Evolutionary conservation across 2,888 invertebrate species (phyloP), one percentile per base, ranked within the genome.

Genomic region (Trachelus tabidus): DNA sequence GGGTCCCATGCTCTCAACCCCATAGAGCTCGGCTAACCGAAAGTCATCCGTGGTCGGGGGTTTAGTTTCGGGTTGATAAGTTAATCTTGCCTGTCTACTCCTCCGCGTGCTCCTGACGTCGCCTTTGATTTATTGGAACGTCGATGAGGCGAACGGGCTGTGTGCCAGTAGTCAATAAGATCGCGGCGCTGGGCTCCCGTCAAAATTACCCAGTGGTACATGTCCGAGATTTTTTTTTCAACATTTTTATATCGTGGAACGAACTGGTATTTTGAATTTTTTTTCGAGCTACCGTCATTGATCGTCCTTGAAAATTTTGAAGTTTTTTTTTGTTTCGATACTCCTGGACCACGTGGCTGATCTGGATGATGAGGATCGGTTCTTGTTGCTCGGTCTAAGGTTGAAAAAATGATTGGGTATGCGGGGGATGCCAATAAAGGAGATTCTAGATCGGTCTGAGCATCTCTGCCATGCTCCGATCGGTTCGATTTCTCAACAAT

Each of bases 351-450:
- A 23, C 9, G 56, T 0, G 9, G 2, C 4, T 40, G 40, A 15
- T 40, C 56, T 0, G 56, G 56, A 15, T 56, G 2, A 23, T 9
- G 56, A 56, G 23, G 56, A 56, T 3, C 9, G 23, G 23, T 56
- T 56, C 23, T 56, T 1, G 23, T 1, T 23, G 2, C 9, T 56
- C 23, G 56, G 23, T 23, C 4, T 31, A 71, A 31, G 4, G 12
- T 0, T 34, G 1, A 31, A 81, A 87, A 89, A 88, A 85, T 86
- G 85, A 86, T 83, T 86, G 81, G 88, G 87, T 85, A 89, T 88
- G 88, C 85, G 87, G 56, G 9, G 56, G 88, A 88, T 89, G 89
- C 86, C 88, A 88, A 88, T 89, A 89, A 88, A 87, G 86, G 82
- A 88, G 83, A 88, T 88, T 88, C 88, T 88, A 84, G 80, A 77